phyloP scores from a whole-genome alignment of 2,797 vertebrate genomes.

The Streptopelia turtur region DNA sequence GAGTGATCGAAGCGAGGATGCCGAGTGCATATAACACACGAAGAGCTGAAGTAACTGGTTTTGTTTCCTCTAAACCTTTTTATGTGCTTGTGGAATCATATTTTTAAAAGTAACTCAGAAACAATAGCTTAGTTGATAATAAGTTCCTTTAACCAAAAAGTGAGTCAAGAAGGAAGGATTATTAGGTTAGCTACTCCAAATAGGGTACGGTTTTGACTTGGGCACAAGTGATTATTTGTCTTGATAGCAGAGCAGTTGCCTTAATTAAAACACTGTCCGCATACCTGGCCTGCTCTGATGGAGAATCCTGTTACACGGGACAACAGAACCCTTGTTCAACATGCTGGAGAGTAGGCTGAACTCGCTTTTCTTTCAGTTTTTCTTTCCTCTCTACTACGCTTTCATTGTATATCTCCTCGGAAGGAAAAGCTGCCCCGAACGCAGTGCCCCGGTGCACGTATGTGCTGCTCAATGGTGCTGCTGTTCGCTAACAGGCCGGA shows the following conservation, averaged over 20 bases:
- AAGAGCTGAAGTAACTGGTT: background rate
- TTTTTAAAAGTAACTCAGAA: background rate
- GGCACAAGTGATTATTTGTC: conserved; percentile 59
- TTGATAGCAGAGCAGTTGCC: conserved; percentile 53
- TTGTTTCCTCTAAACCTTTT: background rate
- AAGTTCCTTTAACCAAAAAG: background rate
- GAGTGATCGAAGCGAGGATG: background rate
- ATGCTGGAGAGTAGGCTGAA: background rate
- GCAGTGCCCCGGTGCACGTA: background rate
- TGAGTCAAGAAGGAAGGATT: background rate
- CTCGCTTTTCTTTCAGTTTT: conserved; percentile 59
- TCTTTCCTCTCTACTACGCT: conserved; percentile 37
- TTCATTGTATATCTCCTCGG: conserved; percentile 25
- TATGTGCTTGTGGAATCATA: background rate
- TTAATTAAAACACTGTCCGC: conserved; percentile 74
- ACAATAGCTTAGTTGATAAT: background rate
- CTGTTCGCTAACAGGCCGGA: conserved; percentile 1
- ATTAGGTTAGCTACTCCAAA: background rate
- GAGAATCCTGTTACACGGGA: conserved; percentile 44
- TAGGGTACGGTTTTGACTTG: background rate
- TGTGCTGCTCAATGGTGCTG: conserved; percentile 11
- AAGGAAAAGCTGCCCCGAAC: background rate
- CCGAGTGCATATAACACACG: too few relatives aligned
- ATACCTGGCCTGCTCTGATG: conserved; percentile 48
- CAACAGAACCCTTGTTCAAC: conserved; percentile 70